These are phyloP conservation scores for Dryobates pubescens DNA, from an alignment of 2,797 vertebrate genomes.

Conservation along the genomic window DNA sequence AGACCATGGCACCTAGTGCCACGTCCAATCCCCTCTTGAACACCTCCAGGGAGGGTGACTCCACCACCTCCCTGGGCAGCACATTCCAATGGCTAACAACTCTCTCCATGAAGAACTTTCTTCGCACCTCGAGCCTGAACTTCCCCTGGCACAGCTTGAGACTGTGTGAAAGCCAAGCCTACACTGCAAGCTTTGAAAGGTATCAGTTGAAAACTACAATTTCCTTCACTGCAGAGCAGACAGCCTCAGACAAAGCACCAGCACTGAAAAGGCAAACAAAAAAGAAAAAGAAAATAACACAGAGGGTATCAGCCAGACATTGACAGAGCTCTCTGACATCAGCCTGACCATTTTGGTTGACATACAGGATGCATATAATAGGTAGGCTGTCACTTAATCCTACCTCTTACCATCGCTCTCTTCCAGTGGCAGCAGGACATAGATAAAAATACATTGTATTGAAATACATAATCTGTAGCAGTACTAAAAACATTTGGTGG, in stretches of 20 bases:
- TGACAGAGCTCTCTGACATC: not conserved
- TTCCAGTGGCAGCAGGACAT: not conserved
- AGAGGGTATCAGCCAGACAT: not conserved
- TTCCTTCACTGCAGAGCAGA: not conserved
- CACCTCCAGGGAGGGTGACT: no score
- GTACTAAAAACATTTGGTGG: not conserved
- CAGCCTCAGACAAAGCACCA: not conserved
- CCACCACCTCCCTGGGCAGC: no score
- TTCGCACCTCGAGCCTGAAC: no score
- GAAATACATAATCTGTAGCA: not conserved
- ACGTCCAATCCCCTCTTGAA: no score
- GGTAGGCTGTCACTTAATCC: not conserved
- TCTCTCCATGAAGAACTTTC: no score
- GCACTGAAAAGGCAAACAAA: not conserved
- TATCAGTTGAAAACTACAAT: not conserved
- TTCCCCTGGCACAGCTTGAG: no score
- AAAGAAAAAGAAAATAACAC: not conserved
- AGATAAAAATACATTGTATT: not conserved
- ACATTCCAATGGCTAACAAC: no score
- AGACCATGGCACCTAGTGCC: no score
- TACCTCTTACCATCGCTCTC: not conserved
- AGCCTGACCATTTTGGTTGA: not conserved
- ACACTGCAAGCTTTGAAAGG: not conserved
- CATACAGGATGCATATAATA: not conserved
- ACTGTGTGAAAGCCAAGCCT: not conserved